phyloP scores from a whole-genome alignment of 1,140 invertebrate species.

The Penaeus indicus region DNA sequence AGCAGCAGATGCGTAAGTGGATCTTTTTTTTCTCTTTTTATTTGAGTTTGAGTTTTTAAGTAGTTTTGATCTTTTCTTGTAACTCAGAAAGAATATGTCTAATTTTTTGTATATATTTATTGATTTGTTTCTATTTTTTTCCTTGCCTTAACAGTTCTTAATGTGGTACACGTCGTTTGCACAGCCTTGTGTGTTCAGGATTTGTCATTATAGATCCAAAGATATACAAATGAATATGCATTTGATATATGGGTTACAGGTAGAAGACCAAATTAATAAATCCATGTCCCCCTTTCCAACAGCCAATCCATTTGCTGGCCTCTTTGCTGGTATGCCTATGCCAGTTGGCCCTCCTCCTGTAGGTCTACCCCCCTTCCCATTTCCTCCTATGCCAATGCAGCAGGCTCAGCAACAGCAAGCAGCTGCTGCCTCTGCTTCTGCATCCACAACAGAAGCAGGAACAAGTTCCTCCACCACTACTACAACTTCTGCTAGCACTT shows the following conservation, averaged over 20 bases:
- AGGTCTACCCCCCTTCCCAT: conserved; percentile 68
- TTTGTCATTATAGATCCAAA: no score
- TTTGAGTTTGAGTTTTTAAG: not conserved
- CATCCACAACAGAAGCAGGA: conserved; percentile 35
- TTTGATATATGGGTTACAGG: no score
- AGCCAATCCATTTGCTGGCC: conserved; percentile 55
- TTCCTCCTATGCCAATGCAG: conserved; percentile 67
- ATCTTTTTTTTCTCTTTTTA: not conserved
- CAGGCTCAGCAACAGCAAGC: conserved; percentile 63
- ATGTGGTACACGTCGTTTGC: no score
- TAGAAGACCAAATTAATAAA: not conserved
- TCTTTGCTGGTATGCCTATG: conserved; percentile 46
- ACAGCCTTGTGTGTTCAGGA: no score
- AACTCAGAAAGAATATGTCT: not conserved
- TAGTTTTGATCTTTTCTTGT: no score
- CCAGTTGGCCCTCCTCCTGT: conserved; percentile 58
- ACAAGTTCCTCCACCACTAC: conserved; percentile 56
- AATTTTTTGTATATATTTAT: conserved; percentile 6
- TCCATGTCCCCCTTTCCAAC: not conserved
- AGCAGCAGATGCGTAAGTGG: conserved; percentile 50
- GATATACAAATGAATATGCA: no score
- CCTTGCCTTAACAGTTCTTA: no score
- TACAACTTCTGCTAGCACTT: conserved; percentile 40
- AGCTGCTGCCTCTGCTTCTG: conserved; percentile 7
- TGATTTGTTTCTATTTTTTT: conserved; percentile 6